Evolutionary conservation across 2,797 vertebrate species (phyloP).

Genomic region (Microhierax caerulescens): DNA sequence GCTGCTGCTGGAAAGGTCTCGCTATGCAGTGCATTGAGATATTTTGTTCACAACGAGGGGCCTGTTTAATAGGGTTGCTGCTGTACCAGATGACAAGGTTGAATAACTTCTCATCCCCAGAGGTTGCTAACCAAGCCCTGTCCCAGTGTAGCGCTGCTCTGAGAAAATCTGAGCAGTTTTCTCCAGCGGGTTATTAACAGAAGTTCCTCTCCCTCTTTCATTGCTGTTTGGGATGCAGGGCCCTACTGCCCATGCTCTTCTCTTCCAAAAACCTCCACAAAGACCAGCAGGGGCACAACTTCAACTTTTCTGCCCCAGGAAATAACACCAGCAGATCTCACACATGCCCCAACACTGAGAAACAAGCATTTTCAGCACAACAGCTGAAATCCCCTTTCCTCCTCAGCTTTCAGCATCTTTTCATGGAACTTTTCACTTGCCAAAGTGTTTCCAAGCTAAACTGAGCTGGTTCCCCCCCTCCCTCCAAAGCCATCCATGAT

Average conservation of each 20-base stretch:
- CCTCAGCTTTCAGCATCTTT: not conserved
- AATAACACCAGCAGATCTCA: not conserved
- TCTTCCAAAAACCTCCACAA: not conserved
- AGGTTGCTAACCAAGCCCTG: not conserved
- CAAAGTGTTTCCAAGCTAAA: not conserved
- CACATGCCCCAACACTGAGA: accelerated
- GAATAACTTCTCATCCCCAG: not conserved
- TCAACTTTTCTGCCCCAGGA: not conserved
- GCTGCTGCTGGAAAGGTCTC: not conserved
- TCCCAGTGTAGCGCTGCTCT: not conserved
- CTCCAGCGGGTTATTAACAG: not conserved
- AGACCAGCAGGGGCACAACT: not conserved
- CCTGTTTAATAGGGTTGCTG: not conserved
- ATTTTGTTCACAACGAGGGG: not conserved
- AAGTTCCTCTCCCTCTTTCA: not conserved
- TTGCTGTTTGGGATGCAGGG: not conserved
- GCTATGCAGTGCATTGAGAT: not conserved
- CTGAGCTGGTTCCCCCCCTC: not conserved
- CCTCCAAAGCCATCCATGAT: not conserved
- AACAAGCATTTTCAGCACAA: not conserved
- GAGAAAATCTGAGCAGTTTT: not conserved
- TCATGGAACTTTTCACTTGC: not conserved
- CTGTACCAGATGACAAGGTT: not conserved
- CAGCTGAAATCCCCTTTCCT: not conserved
- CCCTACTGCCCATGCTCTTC: not conserved